Evolutionary conservation across 1,140 invertebrate species (phyloP).

Genomic region (Neuroterus valhalla): DNA sequence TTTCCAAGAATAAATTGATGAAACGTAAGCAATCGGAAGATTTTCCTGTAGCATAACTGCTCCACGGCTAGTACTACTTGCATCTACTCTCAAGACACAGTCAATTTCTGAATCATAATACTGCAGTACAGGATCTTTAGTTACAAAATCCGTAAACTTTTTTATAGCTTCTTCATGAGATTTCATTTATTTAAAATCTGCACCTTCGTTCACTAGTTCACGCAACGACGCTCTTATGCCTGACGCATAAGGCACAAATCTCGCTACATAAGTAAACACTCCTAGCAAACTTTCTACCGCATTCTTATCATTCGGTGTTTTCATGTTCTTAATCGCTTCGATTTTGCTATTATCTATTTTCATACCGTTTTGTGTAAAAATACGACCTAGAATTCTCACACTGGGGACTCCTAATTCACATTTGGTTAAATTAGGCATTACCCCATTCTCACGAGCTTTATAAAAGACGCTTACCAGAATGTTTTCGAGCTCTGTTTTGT

Average conservation of each 20-base stretch:
- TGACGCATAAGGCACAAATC: slow-evolving; percentile 50
- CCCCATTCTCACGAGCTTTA: slow-evolving; percentile 46
- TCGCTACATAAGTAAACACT: slow-evolving; percentile 58
- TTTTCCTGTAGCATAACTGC: too few relatives aligned
- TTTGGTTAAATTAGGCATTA: slow-evolving; percentile 63
- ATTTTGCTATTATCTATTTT: slow-evolving; percentile 59
- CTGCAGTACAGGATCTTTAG: slow-evolving; percentile 34
- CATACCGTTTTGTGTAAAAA: slow-evolving; percentile 65
- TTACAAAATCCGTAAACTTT: slow-evolving; percentile 42
- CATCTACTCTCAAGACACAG: too few relatives aligned
- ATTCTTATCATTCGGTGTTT: slow-evolving; percentile 46
- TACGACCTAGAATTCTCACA: slow-evolving; percentile 67
- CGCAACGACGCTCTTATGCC: slow-evolving; percentile 40
- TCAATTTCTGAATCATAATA: slow-evolving; percentile 41
- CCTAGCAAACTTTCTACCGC: slow-evolving; percentile 59
- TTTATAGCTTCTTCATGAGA: slow-evolving; percentile 35
- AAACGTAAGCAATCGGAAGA: too few relatives aligned
- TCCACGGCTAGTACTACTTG: too few relatives aligned
- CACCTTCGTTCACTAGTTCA: slow-evolving; percentile 45
- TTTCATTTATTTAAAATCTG: slow-evolving; percentile 33
- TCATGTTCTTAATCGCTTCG: slow-evolving; percentile 49
- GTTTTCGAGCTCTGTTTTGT: slow-evolving; percentile 52
- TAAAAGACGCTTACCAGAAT: slow-evolving; percentile 59
- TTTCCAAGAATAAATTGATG: slow-evolving; percentile 63
- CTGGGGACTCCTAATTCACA: slow-evolving; percentile 56